These are phyloP conservation scores for Heteromormyrus szaboi DNA, from an alignment of 2,797 vertebrate species.

Conservation along the genomic window DNA sequence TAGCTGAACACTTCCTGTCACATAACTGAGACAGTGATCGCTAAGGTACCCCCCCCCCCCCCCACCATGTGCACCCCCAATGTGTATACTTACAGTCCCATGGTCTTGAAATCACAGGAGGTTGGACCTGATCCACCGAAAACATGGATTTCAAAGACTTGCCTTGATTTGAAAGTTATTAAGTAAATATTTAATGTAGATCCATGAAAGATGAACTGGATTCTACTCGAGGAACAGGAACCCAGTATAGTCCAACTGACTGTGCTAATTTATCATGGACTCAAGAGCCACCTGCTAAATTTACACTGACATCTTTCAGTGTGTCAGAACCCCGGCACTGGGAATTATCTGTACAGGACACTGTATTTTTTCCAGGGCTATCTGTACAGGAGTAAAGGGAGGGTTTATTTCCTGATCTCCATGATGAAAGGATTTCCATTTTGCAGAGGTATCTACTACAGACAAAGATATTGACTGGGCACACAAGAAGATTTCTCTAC, in stretches of 20 bases:
- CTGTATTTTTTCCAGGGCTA: background rate
- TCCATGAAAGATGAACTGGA: background rate
- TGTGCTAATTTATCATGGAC: background rate
- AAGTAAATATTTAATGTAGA: conserved; percentile 5
- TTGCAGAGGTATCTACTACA: background rate
- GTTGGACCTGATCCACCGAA: background rate
- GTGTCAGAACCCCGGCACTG: background rate
- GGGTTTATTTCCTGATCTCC: background rate
- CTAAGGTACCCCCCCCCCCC: background rate
- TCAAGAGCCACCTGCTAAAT: background rate
- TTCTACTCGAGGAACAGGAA: background rate
- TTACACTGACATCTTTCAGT: conserved; percentile 4
- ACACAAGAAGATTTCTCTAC: background rate
- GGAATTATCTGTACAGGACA: background rate
- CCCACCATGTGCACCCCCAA: background rate
- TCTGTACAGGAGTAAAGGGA: background rate
- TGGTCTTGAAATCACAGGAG: background rate
- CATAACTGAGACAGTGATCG: background rate
- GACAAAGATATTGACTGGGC: background rate
- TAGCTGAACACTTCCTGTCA: background rate
- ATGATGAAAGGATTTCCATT: background rate
- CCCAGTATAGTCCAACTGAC: background rate
- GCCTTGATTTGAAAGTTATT: background rate
- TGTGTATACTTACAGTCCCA: background rate
- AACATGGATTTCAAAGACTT: background rate